Base-by-base conservation (phyloP, 2,888 invertebrate species). In the Mactromeris polynyma region DNA sequence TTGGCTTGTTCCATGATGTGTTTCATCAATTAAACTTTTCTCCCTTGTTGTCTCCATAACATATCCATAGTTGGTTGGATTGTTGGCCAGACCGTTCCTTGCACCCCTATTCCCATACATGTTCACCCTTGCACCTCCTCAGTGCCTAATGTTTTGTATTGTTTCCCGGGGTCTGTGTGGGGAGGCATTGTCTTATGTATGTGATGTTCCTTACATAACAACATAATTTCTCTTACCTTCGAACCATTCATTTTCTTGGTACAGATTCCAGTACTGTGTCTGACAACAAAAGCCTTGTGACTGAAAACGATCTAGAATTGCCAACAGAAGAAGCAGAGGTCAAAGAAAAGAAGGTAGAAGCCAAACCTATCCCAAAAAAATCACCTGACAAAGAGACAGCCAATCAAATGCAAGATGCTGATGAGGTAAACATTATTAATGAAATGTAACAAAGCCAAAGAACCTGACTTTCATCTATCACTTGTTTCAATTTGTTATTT, bases 241-340 rank as follows among this genome's bases (percentile, higher is more conserved):
- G 11, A 46, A 6, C n/a, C n/a, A n/a, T 58, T 6, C 26, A 26
- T 64, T 64, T 9, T 64, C 58, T 64, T 26, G 9, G 6, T 26
- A 64, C 58, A 64, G 58, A 64, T 42, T 88, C 87, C 51, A 87
- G 88, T n/a, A 82, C 83, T 4, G 79, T 79, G 46, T 90, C 90
- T 7, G 90, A 90, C 46, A 84, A 26, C 21, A 90, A 88, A 64
- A 90, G 88, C 83, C 88, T 84, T 54, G 83, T 90, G 36, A 86
- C 90, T 31, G 90, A 90, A n/a, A 83, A 83, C 46, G 90, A 90
- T 54, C 77, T 90, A 42, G 90, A 90, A 21, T 54, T 82, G 26
- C 81, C 81, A 73, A 46, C 38, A 46, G 85, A 84, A 85, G 86
- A 36, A 14, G 84, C 78, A 40, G 86, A 89, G 14, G 64, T 54